A percentile compares a stretch with the other conserved stretches of the same genome.
Evolutionary conservation across 2,888 invertebrate genomes (phyloP).

Genomic region (Drosophila conformis): DNA sequence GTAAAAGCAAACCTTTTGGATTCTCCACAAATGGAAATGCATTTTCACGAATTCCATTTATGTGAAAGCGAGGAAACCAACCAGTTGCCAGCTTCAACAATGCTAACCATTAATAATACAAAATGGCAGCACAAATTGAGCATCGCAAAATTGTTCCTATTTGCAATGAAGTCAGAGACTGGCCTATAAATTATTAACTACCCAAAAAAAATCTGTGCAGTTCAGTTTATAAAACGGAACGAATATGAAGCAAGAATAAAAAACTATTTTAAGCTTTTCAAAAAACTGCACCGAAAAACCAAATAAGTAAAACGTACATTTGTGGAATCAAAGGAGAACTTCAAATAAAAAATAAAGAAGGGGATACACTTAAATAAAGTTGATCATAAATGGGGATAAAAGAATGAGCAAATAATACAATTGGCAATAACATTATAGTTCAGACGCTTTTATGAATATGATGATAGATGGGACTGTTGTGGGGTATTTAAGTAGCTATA

Average conservation of each 20-base stretch:
- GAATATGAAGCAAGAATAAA: constrained; percentile 16
- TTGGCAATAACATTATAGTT: neutral
- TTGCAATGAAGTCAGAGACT: constrained; percentile 26
- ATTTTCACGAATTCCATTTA: constrained; percentile 56
- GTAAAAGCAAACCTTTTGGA: constrained; percentile 12
- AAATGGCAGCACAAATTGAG: constrained; percentile 54
- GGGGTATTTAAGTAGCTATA: neutral
- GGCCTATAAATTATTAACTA: constrained; percentile 65
- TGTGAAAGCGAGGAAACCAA: constrained; percentile 40
- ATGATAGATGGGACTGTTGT: neutral
- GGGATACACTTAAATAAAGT: neutral
- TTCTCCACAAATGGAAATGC: constrained; percentile 51
- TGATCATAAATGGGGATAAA: neutral
- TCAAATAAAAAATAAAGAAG: neutral
- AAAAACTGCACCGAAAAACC: constrained; percentile 25
- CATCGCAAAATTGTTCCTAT: constrained; percentile 38
- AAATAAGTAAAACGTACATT: constrained; percentile 2
- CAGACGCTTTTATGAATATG: neutral
- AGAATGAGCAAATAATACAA: neutral
- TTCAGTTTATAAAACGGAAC: constrained; percentile 56
- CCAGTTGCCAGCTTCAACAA: constrained; percentile 45
- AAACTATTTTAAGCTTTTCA: constrained; percentile 22
- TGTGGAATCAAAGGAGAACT: neutral
- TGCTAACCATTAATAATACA: constrained; percentile 55
- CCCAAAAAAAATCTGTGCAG: constrained; percentile 41